Percentiles rank a stretch among this genome's conserved stretches.
Evolutionary conservation across 2,888 invertebrate genomes (phyloP).

Genomic region (Pimpla rufipes): DNA sequence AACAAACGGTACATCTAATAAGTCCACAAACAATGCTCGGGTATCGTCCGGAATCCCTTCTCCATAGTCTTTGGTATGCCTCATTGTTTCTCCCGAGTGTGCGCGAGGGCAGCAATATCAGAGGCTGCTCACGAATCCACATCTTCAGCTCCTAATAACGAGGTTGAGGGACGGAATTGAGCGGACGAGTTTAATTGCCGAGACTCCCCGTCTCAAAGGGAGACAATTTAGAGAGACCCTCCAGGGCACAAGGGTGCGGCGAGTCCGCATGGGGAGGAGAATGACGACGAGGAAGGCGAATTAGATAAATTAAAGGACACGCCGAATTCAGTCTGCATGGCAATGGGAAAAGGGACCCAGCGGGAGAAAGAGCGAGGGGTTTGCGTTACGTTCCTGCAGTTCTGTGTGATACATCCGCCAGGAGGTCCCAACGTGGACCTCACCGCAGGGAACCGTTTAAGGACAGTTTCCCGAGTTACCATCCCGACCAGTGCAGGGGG

Average conservation of each 20-base stretch:
- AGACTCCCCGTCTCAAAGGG: constrained; percentile 29
- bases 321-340: constrained; percentile 17
- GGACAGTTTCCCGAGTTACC: constrained; percentile 17
- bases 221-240: neutral
- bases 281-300: constrained; percentile 17
- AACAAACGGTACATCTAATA: neutral
- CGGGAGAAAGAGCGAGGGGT: neutral
- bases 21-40: neutral
- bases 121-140: neutral
- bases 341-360: neutral
- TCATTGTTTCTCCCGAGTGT: neutral
- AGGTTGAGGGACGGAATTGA: constrained; percentile 23
- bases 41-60: neutral
- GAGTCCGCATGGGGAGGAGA: neutral
- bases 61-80: neutral
- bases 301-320: constrained; percentile 42
- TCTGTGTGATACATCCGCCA: neutral
- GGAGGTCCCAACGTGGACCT: constrained; percentile 1
- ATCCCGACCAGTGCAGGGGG: neutral
- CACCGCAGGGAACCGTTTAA: neutral
- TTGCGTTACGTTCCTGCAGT: neutral
- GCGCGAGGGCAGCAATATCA: neutral
- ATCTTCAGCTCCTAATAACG: constrained; percentile 6
- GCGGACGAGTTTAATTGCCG: constrained; percentile 36
- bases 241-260: neutral